Evolutionary conservation across 2,888 invertebrate species (phyloP), one percentile per base, ranked within the genome.

Genomic region (Cataglyphis rosenhaueri): DNA sequence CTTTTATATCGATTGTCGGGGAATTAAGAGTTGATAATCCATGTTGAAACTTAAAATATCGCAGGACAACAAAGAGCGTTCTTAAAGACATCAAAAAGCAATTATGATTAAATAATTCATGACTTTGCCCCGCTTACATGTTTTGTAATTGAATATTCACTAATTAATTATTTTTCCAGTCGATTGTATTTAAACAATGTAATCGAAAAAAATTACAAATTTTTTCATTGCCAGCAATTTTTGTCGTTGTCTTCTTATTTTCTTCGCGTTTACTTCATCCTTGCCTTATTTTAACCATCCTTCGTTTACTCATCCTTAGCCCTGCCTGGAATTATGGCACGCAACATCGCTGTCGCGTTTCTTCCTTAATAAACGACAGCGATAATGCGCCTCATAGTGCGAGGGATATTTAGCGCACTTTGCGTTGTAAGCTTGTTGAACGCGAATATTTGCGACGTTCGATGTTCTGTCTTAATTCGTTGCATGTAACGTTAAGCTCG

Each of bases 281-380:
- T 70, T n/a, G 55, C 21, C 57, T 70, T 29, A 38, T 44, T 52
- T 44, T 29, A 29, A 29, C 2, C 29, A 52, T 12, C 38, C 68
- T 62, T 66, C 55, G 52, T 48, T 81, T 52, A 62, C 44, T 48
- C 61, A 32, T 35, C 62, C 59, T 68, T 71, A 81, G 70, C 65
- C 57, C 25, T 71, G 79, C 44, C 38, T 79, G 71, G 61, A 75
- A 83, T 83, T 81, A 81, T 66, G 38, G 65, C 71, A 66, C 73
- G 81, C 65, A 73, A 73, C 81, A 81, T 81, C 73, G 64, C 73
- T 66, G 81, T 59, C 83, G 81, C 73, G 71, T 81, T 83, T 79
- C 65, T 59, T 64, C 81, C 66, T 83, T 81, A 73, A 81, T 83
- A 81, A 83, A 71, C 71, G 64, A 81, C 71, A 62, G 52, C 65